Percentiles rank a stretch among this genome's conserved stretches.
These are phyloP conservation scores for Mimachlamys varia DNA, from an alignment of 2,888 invertebrate genomes.

Conservation along the genomic window DNA sequence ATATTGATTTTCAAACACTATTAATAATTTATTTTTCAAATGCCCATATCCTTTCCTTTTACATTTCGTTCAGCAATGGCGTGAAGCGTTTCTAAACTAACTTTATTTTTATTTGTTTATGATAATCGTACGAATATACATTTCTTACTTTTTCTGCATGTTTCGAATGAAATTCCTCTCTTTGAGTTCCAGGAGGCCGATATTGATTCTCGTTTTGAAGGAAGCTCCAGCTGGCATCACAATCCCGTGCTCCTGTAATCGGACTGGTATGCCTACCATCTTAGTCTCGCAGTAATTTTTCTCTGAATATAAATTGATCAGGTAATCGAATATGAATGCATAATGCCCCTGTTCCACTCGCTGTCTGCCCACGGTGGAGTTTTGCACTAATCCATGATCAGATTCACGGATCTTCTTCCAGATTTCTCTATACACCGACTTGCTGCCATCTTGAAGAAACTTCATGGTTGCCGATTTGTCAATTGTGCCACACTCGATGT, in stretches of 20 bases:
- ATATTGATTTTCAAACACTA: too few species aligned
- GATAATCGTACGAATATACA: too few species aligned
- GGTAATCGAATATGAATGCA: conserved; percentile 74
- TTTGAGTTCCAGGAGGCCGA: conserved; percentile 69
- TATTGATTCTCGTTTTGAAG: conserved; percentile 72
- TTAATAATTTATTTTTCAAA: too few species aligned
- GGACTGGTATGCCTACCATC: conserved; percentile 68
- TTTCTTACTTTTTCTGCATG: conserved; percentile 68
- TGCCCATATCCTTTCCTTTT: too few species aligned
- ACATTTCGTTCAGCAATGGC: too few species aligned
- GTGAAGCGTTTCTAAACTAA: too few species aligned
- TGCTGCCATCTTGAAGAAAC: conserved; percentile 64
- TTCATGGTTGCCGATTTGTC: conserved; percentile 71
- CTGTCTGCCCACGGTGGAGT: conserved; percentile 55
- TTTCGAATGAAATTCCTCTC: conserved; percentile 66
- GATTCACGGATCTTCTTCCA: conserved; percentile 61
- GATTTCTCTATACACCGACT: conserved; percentile 57
- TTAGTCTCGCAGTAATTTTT: conserved; percentile 68
- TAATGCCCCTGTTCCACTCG: conserved; percentile 54
- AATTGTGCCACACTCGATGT: conserved; percentile 65
- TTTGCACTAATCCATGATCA: conserved; percentile 56
- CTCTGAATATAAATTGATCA: conserved; percentile 71
- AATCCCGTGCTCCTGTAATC: conserved; percentile 75
- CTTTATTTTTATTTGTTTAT: too few species aligned
- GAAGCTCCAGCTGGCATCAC: conserved; percentile 70